A percentile compares a stretch with the other conserved stretches of the same genome.
These are phyloP conservation scores for Encarsia formosa DNA, from an alignment of 2,888 invertebrate genomes.

Conservation along the genomic window DNA sequence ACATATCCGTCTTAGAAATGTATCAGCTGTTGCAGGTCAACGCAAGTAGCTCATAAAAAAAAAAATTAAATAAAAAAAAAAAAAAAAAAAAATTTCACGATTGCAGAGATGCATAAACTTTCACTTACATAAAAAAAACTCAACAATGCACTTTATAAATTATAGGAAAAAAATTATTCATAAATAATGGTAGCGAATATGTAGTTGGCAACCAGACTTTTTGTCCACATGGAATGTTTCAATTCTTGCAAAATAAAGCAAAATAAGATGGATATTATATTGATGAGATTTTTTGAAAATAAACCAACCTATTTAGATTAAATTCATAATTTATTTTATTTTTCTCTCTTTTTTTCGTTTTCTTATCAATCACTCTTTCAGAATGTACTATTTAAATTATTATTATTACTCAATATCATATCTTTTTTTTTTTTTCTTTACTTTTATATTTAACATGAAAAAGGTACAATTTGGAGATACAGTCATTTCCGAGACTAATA, in stretches of 20 bases:
- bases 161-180: slow-evolving; percentile 21
- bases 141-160: slow-evolving; percentile 25
- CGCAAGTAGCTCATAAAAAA: slow-evolving; percentile 27
- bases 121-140: slow-evolving; percentile 23
- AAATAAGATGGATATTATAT: slow-evolving; percentile 18
- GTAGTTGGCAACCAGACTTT: slow-evolving; percentile 16
- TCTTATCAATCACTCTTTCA: slow-evolving; percentile 11
- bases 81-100: slow-evolving; percentile 15
- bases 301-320: slow-evolving; percentile 10
- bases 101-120: slow-evolving; percentile 18
- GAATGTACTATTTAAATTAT: slow-evolving; percentile 17
- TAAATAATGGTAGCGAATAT: slow-evolving; percentile 21
- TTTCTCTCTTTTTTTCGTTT: no score
- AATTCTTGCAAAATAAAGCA: slow-evolving; percentile 26
- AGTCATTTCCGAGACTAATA: slow-evolving; percentile 21
- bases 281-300: slow-evolving; percentile 2
- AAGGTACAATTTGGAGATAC: not conserved
- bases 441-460: slow-evolving; percentile 16
- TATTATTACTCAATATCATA: slow-evolving; percentile 15
- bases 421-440: not conserved
- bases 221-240: slow-evolving; percentile 26
- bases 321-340: no score
- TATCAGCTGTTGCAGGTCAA: slow-evolving; percentile 37
- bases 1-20: slow-evolving; percentile 23
- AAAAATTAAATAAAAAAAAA: slow-evolving; percentile 23